phyloP scores from a whole-genome alignment of 2,797 vertebrate genomes.

The Squalus acanthias region DNA sequence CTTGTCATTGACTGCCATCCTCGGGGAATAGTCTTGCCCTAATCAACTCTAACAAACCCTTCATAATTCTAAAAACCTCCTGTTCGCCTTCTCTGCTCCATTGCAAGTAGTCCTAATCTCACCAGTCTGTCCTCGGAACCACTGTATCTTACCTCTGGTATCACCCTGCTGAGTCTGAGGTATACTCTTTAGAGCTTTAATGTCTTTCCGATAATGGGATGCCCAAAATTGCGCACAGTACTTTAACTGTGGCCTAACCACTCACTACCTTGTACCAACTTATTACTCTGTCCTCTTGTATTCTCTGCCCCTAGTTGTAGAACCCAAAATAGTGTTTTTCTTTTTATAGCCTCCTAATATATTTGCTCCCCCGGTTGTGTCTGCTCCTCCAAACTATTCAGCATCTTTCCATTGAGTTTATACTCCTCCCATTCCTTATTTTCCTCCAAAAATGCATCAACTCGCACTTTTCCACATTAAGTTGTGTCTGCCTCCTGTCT shows the following conservation, averaged over 20 bases:
- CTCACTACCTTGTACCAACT: background rate
- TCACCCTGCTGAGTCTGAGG: background rate
- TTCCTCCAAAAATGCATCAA: no score
- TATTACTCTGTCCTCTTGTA: background rate
- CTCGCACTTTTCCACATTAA: no score
- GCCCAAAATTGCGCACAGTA: background rate
- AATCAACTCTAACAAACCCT: background rate
- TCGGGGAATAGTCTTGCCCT: background rate
- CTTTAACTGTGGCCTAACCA: background rate
- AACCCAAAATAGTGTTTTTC: background rate
- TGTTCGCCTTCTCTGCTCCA: background rate
- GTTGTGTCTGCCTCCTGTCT: no score
- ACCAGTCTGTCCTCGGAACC: background rate
- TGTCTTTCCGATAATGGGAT: background rate
- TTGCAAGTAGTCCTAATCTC: background rate
- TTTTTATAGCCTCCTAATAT: background rate
- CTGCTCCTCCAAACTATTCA: no score
- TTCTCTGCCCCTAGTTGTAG: background rate
- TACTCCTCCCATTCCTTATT: no score
- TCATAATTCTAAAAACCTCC: background rate
- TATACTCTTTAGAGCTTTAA: background rate
- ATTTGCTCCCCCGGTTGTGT: no score
- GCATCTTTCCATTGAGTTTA: no score
- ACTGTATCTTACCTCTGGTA: background rate
- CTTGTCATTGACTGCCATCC: background rate